Percentiles rank a stretch among this genome's conserved stretches.
phyloP scores from a whole-genome alignment of 2,113 vertebrate genomes.

The Eulemur macaco region DNA sequence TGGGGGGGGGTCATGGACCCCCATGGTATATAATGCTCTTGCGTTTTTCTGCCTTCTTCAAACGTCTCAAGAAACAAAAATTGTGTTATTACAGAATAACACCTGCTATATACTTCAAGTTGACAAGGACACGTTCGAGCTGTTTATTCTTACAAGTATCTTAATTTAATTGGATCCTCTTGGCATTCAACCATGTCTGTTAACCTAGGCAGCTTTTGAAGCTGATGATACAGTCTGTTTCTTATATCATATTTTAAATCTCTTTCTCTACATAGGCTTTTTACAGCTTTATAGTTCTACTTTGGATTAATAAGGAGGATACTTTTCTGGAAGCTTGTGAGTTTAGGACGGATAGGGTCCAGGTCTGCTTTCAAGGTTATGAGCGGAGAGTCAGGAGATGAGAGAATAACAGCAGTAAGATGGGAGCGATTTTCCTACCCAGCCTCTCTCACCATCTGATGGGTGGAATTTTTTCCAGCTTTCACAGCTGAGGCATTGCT shows the following conservation, averaged over 20 bases:
- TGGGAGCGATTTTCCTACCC: conserved; percentile 41
- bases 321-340: background rate
- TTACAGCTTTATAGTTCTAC: background rate
- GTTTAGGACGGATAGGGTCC: background rate
- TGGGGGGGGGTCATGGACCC: background rate
- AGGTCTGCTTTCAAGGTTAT: conserved; percentile 4
- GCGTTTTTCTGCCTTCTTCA: background rate
- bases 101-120: background rate
- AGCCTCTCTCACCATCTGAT: conserved; percentile 68
- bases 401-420: background rate
- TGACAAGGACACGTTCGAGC: background rate
- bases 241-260: background rate
- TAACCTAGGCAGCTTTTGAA: background rate
- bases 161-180: background rate
- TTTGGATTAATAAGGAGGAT: background rate
- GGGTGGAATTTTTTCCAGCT: conserved; percentile 37
- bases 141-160: background rate
- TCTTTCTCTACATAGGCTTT: background rate
- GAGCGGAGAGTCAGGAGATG: background rate
- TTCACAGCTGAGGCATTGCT: conserved; percentile 67
- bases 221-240: background rate
- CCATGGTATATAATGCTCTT: too few species aligned
- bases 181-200: background rate
- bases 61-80: background rate
- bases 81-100: background rate